Percentiles rank a stretch among this genome's conserved stretches.
Evolutionary conservation across 2,797 vertebrate species (phyloP).

Genomic region (Pseudomugil gertrudae): DNA sequence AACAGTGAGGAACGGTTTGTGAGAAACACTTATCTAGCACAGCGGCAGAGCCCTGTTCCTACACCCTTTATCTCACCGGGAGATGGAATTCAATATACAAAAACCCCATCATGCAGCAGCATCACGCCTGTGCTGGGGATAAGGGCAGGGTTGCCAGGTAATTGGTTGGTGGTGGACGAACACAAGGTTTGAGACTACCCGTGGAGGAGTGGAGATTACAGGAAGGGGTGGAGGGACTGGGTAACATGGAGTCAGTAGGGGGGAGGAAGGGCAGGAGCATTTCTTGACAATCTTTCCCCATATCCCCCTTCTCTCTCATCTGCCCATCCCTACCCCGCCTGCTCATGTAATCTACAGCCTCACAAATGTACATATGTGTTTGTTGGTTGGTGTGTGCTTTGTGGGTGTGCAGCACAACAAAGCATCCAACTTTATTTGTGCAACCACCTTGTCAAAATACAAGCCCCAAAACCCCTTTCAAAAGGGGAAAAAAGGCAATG

Average conservation of each 20-base stretch:
- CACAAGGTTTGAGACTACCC: constrained; percentile 85
- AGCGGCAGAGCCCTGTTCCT: constrained; percentile 90
- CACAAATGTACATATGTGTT: constrained; percentile 58
- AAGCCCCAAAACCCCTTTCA: constrained; percentile 29
- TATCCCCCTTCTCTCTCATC: constrained; percentile 44
- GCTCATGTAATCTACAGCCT: constrained; percentile 75
- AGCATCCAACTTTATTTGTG: constrained; percentile 62
- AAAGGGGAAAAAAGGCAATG: constrained; percentile 41
- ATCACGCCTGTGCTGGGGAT: constrained; percentile 91
- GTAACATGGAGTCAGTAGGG: constrained; percentile 62
- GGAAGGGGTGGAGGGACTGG: constrained; percentile 75
- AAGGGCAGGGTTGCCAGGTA: constrained; percentile 94
- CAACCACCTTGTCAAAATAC: constrained; percentile 56
- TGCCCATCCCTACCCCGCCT: constrained; percentile 61
- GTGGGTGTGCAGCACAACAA: constrained; percentile 69
- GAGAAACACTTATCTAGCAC: constrained; percentile 87
- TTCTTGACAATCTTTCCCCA: constrained; percentile 76
- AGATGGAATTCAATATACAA: constrained; percentile 95
- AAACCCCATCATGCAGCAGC: constrained; percentile 90
- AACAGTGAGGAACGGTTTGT: constrained; percentile 80
- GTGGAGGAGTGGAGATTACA: constrained; percentile 82
- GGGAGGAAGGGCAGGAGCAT: constrained; percentile 20
- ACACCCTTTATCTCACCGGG: constrained; percentile 90
- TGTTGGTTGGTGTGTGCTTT: constrained; percentile 39
- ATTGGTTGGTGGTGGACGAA: constrained; percentile 92